A percentile compares a stretch with the other conserved stretches of the same genome.
Evolutionary conservation across 2,797 vertebrate genomes (phyloP).

Genomic region (Choloepus didactylus): DNA sequence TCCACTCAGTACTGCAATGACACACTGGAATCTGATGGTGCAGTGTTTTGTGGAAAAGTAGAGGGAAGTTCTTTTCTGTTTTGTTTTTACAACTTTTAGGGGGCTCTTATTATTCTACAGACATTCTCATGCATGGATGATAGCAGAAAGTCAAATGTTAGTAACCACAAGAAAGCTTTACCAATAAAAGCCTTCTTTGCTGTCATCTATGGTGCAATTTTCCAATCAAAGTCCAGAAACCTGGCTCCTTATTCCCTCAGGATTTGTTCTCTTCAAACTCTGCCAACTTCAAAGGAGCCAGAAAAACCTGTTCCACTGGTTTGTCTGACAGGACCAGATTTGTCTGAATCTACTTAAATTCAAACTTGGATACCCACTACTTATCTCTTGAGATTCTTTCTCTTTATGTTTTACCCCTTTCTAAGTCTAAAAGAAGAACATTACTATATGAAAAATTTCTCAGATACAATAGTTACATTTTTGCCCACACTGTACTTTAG

Average conservation of each 20-base stretch:
- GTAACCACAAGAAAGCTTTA: not conserved
- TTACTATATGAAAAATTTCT: not conserved
- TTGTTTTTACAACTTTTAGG: not conserved
- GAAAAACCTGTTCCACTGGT: not conserved
- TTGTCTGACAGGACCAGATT: not conserved
- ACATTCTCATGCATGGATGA: not conserved
- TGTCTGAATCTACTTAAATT: not conserved
- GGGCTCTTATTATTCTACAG: not conserved
- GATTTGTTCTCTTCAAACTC: not conserved
- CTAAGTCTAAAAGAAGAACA: not conserved
- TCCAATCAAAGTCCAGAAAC: not conserved
- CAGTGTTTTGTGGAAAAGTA: not conserved
- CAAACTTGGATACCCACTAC: not conserved
- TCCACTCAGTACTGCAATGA: not conserved
- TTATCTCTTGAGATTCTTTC: not conserved
- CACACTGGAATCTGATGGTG: no score
- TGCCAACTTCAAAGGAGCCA: not conserved
- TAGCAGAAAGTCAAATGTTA: not conserved
- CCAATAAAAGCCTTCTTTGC: no score
- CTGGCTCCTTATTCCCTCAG: not conserved
- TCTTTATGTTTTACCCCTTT: not conserved
- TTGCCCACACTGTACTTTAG: not conserved
- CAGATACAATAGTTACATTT: not conserved
- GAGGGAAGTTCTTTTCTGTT: not conserved
- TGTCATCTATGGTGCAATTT: not conserved